Evolutionary conservation across 2,113 vertebrate genomes (phyloP), one percentile per base, ranked within the genome.

Genomic region (Phylloscopus whistleri): DNA sequence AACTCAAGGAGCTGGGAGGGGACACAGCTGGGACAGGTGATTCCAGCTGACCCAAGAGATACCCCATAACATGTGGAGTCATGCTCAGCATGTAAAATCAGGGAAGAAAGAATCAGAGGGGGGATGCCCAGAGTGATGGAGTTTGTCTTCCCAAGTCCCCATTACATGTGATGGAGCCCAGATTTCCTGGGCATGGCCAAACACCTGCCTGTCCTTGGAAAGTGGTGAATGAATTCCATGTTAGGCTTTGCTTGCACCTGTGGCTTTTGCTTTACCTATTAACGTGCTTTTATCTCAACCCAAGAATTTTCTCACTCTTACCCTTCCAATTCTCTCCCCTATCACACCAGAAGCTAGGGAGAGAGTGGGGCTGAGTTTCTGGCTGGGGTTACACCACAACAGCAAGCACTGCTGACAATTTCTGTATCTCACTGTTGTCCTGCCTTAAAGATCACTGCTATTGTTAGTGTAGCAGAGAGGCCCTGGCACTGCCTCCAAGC

Each of bases 131-230:
- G 19, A 60, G 20, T 26, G 23, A 39, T 10, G 13, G 60, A 19
- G 18, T 44, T 35, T 33, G 33, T 60, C 39, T 39, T 41, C 30
- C 53, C 62, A 92, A 46, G 46, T 30, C 28, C 26, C 16, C 2
- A 3, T 9, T 26, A 53, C 16, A n/a, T 4, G 5, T 19, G 22
- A 60, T 26, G 13, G 33, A 59, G 33, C 33, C 23, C 1, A 0
- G 33, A 28, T 67, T 58, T 46, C 37, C 69, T 30, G 28, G 53
- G 33, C 23, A 39, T 30, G 16, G 22, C 39, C 16, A 33, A 82
- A 74, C 52, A 81, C 33, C 23, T 59, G 19, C 19, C 37, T 59
- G 52, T 16, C 53, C 33, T 24, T 30, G 33, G 28, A 52, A 59
- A 67, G 28, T 14, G 19, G 6, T 37, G 28, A 82, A 39, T 51